Base-by-base conservation (phyloP, 2,888 invertebrate genomes). In the Orthosia gothica region DNA sequence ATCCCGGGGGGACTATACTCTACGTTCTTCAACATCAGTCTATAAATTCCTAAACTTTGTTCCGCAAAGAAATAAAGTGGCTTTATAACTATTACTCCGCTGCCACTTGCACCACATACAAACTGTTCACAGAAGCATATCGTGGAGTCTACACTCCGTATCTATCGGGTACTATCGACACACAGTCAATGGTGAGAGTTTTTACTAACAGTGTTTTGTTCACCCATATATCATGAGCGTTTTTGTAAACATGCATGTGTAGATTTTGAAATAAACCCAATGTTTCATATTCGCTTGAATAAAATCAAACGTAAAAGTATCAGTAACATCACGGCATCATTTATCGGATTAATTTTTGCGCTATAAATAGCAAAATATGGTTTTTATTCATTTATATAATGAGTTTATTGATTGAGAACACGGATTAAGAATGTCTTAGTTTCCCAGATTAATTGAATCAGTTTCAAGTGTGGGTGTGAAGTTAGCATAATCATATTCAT, bases 81-180 rank as follows among this genome's bases (percentile, higher is more conserved):
- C 9, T 40, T 40, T 9, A 40, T 40, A 18, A 23, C 11, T 12
- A 61, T 11, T 11, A n/a, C 0, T 32, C 49, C 70, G 78, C 85
- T 68, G 12, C 20, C 16, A 70, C 70, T 85, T 65, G 68, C 78
- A 71, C 85, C 64, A 49, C 64, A 52, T 16, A 12, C 50, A 50
- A 58, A 62, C 40, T 78, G 82, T 79, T 83, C 89, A 84, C 81
- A 82, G 86, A 87, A 88, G 84, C 89, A 89, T 89, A 73, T 88
- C 89, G 84, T 70, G 75, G 81, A 72, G 81, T 81, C 83, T 50
- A 16, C 52, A 23, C 59, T 61, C 82, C 77, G 32, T 77, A 77
- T 72, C 64, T 70, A 73, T 77, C 66, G 67, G 62, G 54, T 67
- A 58, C 67, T 70, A 72, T 85, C 71, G 70, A 70, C 65, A 71